A percentile compares a stretch with the other conserved stretches of the same genome.
Evolutionary conservation across 2,113 vertebrate species (phyloP).

Genomic region (Menura novaehollandiae): DNA sequence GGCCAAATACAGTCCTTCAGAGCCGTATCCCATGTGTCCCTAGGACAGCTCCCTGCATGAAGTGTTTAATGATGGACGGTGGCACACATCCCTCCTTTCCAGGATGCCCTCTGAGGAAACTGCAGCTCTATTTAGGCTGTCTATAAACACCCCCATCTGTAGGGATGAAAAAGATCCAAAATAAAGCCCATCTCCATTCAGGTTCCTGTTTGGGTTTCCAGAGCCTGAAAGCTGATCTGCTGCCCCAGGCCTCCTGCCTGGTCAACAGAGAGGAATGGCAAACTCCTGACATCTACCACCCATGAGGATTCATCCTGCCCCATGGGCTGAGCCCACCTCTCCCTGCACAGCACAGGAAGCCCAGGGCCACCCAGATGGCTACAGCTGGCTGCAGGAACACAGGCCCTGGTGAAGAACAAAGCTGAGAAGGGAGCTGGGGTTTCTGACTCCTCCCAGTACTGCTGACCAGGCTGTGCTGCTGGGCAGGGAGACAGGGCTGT

Average conservation of each 20-base stretch:
- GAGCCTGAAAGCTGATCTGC: not conserved
- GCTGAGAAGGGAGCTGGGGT: not conserved
- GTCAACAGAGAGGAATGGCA: not conserved
- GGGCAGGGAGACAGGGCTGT: not conserved
- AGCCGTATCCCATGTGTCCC: not conserved
- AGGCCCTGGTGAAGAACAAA: not conserved
- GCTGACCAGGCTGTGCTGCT: not conserved
- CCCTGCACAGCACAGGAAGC: not conserved
- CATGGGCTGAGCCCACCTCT: not conserved
- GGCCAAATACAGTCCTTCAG: not conserved
- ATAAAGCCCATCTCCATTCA: not conserved
- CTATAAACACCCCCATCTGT: not conserved
- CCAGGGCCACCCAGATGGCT: constrained; percentile 21
- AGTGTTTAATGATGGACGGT: not conserved
- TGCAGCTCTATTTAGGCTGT: not conserved
- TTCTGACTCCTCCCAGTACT: not conserved
- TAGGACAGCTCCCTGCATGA: not conserved
- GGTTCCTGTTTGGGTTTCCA: not conserved
- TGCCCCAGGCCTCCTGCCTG: not conserved
- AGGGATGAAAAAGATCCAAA: not conserved
- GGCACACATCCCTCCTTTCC: not conserved
- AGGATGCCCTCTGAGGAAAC: not conserved
- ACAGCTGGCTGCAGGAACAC: not conserved
- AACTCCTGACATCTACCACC: not conserved
- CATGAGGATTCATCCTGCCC: not conserved